These are phyloP conservation scores for Drosophila grimshawi DNA, from an alignment of 1,140 invertebrate species.

Conservation along the genomic window DNA sequence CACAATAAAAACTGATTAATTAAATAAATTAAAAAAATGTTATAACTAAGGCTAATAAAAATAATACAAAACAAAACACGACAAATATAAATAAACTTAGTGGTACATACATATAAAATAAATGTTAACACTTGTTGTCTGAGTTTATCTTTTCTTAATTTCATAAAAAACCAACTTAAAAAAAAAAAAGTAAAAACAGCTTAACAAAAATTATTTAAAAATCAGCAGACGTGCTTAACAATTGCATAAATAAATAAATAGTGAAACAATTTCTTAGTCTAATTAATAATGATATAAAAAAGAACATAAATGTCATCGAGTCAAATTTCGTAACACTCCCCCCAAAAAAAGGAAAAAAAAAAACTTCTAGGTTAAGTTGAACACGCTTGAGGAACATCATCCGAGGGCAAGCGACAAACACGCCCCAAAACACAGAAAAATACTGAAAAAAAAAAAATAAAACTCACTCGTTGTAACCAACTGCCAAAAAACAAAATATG, in stretches of 20 bases:
- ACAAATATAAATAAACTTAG: slow-evolving; percentile 43
- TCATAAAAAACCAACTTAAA: slow-evolving; percentile 59
- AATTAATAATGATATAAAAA: slow-evolving; percentile 56
- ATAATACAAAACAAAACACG: slow-evolving; percentile 11
- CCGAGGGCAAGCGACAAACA: slow-evolving; percentile 40
- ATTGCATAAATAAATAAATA: slow-evolving; percentile 33
- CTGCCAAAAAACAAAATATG: slow-evolving; percentile 61
- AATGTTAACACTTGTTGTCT: slow-evolving; percentile 71
- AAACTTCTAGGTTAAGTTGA: slow-evolving; percentile 45
- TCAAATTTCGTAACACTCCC: neutral
- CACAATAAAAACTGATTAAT: slow-evolving; percentile 42
- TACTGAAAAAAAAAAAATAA: slow-evolving; percentile 38
- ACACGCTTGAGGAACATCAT: slow-evolving; percentile 54
- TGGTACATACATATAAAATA: slow-evolving; percentile 53
- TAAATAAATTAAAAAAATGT: slow-evolving; percentile 52
- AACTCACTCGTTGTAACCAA: slow-evolving; percentile 70
- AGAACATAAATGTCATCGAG: slow-evolving; percentile 15
- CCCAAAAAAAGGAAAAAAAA: slow-evolving; percentile 14
- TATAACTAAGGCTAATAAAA: slow-evolving; percentile 56
- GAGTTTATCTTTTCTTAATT: slow-evolving; percentile 71
- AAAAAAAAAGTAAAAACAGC: slow-evolving; percentile 34
- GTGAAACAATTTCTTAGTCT: slow-evolving; percentile 55
- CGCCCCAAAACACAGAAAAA: slow-evolving; percentile 31
- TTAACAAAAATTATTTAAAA: slow-evolving; percentile 49
- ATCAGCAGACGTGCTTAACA: slow-evolving; percentile 41